Conservation (phyloP, 2,113 vertebrate species). For the Carollia perspicillata region DNA sequence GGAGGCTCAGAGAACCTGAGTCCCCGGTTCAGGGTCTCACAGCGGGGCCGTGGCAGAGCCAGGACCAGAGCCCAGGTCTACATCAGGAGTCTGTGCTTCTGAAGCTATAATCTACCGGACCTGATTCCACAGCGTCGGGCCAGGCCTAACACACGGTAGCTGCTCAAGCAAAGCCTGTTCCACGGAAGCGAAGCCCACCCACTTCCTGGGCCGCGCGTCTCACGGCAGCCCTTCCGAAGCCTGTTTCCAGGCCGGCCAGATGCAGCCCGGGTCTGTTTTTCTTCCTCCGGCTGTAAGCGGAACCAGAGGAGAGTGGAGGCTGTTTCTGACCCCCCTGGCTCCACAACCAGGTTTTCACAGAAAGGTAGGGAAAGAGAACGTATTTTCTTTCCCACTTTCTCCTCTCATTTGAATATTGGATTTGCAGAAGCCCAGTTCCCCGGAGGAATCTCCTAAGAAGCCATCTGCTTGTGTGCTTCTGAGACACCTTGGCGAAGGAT, state of each 20-base stretch:
- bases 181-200: not conserved
- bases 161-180: not conserved
- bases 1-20: not conserved
- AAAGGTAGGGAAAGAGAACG: not conserved
- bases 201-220: fast-evolving
- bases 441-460: conserved; percentile 21
- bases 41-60: not conserved
- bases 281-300: not conserved
- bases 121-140: fast-evolving
- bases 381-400: conserved; percentile 11
- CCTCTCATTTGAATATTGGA: conserved; percentile 32
- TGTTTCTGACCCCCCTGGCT: not conserved
- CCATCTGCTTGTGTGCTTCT: conserved; percentile 61
- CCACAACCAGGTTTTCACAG: not conserved
- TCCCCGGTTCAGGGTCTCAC: not conserved
- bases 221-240: not conserved
- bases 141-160: not conserved
- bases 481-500: not conserved
- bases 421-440: conserved; percentile 12
- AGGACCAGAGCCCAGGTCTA: not conserved
- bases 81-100: not conserved
- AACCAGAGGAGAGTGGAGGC: not conserved
- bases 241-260: not conserved
- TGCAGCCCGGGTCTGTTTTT: not conserved
- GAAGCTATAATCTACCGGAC: too few relatives aligned